These are phyloP conservation scores for Ellobium chinense DNA, from an alignment of 2,888 invertebrate species.

Conservation along the genomic window DNA sequence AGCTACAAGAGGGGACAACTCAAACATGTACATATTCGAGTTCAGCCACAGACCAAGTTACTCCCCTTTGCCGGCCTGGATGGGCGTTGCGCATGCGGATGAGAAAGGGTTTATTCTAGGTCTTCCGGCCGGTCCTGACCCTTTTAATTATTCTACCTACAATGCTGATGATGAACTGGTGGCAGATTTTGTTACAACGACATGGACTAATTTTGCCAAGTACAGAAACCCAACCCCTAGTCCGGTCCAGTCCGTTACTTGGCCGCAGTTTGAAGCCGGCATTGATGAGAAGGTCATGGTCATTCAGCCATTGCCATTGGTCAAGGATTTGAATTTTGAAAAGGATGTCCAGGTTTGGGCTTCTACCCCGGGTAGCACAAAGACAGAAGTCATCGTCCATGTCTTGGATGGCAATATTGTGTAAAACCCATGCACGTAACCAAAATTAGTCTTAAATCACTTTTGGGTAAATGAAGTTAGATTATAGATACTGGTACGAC, in stretches of 20 bases:
- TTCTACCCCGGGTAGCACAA: too few relatives aligned
- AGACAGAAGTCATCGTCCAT: too few relatives aligned
- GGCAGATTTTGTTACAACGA: background rate
- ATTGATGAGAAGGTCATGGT: background rate
- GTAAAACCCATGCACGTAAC: too few relatives aligned
- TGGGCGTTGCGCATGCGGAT: conserved; percentile 11
- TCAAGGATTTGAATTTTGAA: background rate
- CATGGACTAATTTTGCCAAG: conserved; percentile 30
- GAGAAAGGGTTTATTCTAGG: conserved; percentile 23
- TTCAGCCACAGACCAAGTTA: conserved; percentile 19
- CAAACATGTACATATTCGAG: conserved; percentile 1
- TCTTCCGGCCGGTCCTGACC: conserved; percentile 18
- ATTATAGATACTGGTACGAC: too few relatives aligned
- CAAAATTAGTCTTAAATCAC: too few relatives aligned
- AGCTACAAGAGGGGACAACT: background rate
- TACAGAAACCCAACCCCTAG: background rate
- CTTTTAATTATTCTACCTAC: background rate
- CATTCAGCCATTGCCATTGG: background rate
- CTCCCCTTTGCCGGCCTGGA: background rate
- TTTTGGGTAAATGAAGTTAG: too few relatives aligned
- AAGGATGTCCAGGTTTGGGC: background rate
- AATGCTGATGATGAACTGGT: background rate
- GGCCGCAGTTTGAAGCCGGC: background rate
- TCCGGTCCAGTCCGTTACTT: background rate
- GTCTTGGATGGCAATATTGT: too few relatives aligned